A percentile compares a stretch with the other conserved stretches of the same genome.
Evolutionary conservation across 1,140 invertebrate species (phyloP).

Genomic region (Pteromalus puparum): DNA sequence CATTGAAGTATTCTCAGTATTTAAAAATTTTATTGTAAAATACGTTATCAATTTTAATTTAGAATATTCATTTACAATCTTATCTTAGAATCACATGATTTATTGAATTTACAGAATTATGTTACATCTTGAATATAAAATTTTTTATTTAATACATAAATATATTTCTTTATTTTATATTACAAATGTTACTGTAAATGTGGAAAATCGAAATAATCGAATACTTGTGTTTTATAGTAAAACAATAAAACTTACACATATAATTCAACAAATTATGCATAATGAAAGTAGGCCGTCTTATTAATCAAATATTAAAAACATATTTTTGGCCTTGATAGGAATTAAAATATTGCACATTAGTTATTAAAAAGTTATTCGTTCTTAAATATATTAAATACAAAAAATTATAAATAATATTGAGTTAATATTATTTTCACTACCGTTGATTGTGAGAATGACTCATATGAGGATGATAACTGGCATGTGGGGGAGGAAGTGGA

Average conservation of each 20-base stretch:
- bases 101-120: not conserved
- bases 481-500: slow-evolving; percentile 77
- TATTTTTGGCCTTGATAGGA: slow-evolving; percentile 41
- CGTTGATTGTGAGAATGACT: slow-evolving; percentile 83
- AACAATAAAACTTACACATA: slow-evolving; percentile 39
- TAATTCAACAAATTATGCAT: slow-evolving; percentile 44
- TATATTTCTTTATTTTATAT: not conserved
- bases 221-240: slow-evolving; percentile 25
- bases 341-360: slow-evolving; percentile 43
- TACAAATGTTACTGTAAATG: not conserved
- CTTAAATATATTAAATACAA: slow-evolving; percentile 47
- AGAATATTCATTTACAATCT: not conserved
- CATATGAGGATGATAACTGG: slow-evolving; percentile 77
- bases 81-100: not conserved
- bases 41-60: no score
- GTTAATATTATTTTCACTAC: slow-evolving; percentile 74
- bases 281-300: slow-evolving; percentile 27
- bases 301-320: slow-evolving; percentile 5
- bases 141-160: not conserved
- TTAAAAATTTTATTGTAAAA: no score
- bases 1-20: no score
- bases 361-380: slow-evolving; percentile 28
- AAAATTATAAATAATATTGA: not conserved
- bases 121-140: not conserved
- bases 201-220: slow-evolving; percentile 9